Evolutionary conservation across 1,140 invertebrate species (phyloP), one percentile per base, ranked within the genome.

Genomic region (Contarinia nasturtii): DNA sequence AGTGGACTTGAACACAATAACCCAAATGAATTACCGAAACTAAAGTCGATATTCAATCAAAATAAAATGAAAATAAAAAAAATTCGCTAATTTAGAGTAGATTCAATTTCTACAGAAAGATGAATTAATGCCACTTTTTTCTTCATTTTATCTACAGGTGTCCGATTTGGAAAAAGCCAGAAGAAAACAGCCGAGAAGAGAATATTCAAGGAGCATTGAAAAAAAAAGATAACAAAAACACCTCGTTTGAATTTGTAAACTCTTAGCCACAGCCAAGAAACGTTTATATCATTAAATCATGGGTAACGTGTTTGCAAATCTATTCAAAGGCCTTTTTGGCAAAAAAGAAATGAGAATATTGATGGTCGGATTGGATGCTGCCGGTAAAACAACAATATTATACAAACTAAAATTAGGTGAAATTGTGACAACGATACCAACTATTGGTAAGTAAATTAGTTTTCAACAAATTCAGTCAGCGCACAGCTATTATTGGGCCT

Each of bases 331-430:
- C 74, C 83, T 95, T 53, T 94, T 95, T 72, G 91, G 90, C 73
- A 95, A 95, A 73, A 94, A 93, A 67, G 90, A 95, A 75, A 94
- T 95, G 89, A 84, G 90, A 73, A 94, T 94, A 80, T 76, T 95
- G 67, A 95, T 95, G 91, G 92, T 80, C 55, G 93, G 93, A 61
- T 77, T 98, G 55, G 94, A 98, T 77, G 92, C 91, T 60, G 94
- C 94, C 71, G 94, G 94, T 74, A 98, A 98, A 83, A 98, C 94
- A 60, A 98, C 94, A 70, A 98, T 98, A 71, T 76, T 98, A 70
- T 97, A 98, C 77, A 97, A 97, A 80, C 79, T 98, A 65, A 97
- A 98, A 80, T 80, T 98, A 74, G 93, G 93, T 66, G 94, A 98
- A 86, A 94, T 98, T 75, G 92, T 98, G 58, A 97, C 92, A 64